Evolutionary conservation across 23 tunicate species (phyloP), one percentile per base, ranked within the genome.

Genomic region (Aplidium turbinatum): DNA sequence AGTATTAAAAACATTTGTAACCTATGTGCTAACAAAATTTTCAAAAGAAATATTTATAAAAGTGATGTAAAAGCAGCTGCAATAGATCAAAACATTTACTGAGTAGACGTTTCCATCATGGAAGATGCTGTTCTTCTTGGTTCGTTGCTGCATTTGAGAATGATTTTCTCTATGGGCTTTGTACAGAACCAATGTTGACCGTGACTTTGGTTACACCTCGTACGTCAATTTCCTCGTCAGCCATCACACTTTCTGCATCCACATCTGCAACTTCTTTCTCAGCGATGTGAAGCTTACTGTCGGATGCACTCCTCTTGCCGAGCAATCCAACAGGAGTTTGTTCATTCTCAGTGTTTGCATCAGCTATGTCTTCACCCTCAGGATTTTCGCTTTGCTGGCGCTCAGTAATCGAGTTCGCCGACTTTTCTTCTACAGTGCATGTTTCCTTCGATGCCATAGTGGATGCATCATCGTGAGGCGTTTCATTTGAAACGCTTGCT

Each of bases 131-230:
- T n/a, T n/a, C n/a, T n/a, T n/a, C n/a, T n/a, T n/a, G n/a, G n/a
- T n/a, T n/a, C n/a, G n/a, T n/a, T n/a, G n/a, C n/a, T n/a, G n/a
- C n/a, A n/a, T n/a, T n/a, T n/a, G n/a, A n/a, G n/a, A n/a, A n/a
- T n/a, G n/a, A n/a, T n/a, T n/a, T n/a, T n/a, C n/a, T n/a, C n/a
- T n/a, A n/a, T n/a, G n/a, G n/a, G n/a, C n/a, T n/a, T n/a, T n/a
- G n/a, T n/a, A n/a, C n/a, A n/a, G n/a, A n/a, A n/a, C n/a, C 72
- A 35, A 88, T 88, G 58, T 88, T 88, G 26, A 88, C 96, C 13
- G 96, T 88, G 9, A 88, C 96, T 79, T 78, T 75, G 18, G 96
- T 88, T 7, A 88, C 87, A 4, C 96, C 96, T 26, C 82, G 52
- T 1, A 88, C 68, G 21, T 69, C 83, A 2, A 45, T 47, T 7